Conservation (phyloP, 1,140 invertebrate genomes). For the Dysdera silvatica region DNA sequence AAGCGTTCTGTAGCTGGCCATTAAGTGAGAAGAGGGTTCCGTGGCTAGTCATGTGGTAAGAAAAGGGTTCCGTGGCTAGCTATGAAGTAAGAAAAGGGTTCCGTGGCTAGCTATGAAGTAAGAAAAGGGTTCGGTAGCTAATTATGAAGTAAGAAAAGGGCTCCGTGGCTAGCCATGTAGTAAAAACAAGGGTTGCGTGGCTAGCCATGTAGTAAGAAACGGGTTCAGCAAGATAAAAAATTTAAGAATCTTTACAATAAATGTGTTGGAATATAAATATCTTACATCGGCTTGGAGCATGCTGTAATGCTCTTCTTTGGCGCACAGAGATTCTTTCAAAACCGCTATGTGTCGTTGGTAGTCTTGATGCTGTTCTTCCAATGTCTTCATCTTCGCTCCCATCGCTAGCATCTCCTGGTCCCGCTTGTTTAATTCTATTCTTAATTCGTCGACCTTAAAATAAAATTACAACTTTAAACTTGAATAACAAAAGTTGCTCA, state of each 20-base stretch:
- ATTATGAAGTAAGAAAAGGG: too few relatives aligned
- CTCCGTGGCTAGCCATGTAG: neutral
- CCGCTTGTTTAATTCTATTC: slow-evolving; percentile 82
- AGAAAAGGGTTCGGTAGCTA: too few relatives aligned
- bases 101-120: too few relatives aligned
- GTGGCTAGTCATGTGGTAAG: too few relatives aligned
- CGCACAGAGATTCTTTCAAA: slow-evolving; percentile 91
- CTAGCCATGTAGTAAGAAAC: too few relatives aligned
- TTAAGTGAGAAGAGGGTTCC: too few relatives aligned
- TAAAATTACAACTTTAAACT: too few relatives aligned
- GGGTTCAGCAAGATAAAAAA: too few relatives aligned
- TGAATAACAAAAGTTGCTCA: too few relatives aligned
- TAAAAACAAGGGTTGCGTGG: neutral
- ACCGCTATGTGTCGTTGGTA: slow-evolving; percentile 95
- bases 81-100: too few relatives aligned
- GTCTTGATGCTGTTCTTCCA: slow-evolving; percentile 91
- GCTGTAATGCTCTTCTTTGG: slow-evolving; percentile 96
- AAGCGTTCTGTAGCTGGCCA: too few relatives aligned
- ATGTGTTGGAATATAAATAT: neutral
- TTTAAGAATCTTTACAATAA: neutral
- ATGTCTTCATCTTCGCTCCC: slow-evolving; percentile 94
- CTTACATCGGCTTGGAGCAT: slow-evolving; percentile 95
- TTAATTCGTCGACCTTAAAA: slow-evolving; percentile 84
- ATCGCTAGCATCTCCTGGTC: slow-evolving; percentile 92
- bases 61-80: too few relatives aligned